These are phyloP conservation scores for Oenanthe melanoleuca DNA, from an alignment of 2,113 vertebrate species.

Conservation along the genomic window DNA sequence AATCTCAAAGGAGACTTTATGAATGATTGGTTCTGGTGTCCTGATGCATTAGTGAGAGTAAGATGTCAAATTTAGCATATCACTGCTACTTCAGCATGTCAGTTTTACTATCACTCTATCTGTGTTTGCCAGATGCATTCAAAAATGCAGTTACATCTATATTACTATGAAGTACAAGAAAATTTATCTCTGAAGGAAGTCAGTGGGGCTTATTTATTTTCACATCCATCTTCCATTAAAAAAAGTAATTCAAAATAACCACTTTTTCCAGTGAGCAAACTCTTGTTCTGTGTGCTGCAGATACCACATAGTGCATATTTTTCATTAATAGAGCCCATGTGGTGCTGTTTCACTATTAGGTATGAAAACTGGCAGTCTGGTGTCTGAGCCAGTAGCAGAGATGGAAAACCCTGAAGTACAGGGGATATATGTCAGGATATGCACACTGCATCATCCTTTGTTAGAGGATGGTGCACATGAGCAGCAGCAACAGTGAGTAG, in stretches of 20 bases:
- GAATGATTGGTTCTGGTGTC: constrained; percentile 42
- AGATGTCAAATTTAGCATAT: constrained; percentile 48
- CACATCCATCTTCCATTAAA: not conserved
- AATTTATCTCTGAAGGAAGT: not conserved
- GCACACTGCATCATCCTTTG: not conserved
- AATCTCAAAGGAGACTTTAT: constrained; percentile 33
- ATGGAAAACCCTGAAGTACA: not conserved
- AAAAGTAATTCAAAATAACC: not conserved
- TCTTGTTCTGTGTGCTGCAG: not conserved
- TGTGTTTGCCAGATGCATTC: not conserved
- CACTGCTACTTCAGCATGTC: constrained; percentile 22
- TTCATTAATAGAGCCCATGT: not conserved
- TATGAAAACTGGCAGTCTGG: not conserved
- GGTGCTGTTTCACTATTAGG: not conserved
- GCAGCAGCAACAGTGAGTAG: not conserved
- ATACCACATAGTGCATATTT: not conserved
- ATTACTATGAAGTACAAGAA: not conserved
- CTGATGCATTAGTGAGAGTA: not conserved
- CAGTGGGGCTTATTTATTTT: not conserved
- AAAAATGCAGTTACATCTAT: not conserved
- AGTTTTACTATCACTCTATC: not conserved
- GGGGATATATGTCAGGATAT: not conserved
- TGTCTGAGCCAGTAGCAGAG: not conserved
- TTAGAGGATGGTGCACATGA: not conserved
- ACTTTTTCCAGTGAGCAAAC: not conserved